These are phyloP conservation scores for Perca fluviatilis DNA, from an alignment of 2,113 vertebrate genomes.

Conservation along the genomic window DNA sequence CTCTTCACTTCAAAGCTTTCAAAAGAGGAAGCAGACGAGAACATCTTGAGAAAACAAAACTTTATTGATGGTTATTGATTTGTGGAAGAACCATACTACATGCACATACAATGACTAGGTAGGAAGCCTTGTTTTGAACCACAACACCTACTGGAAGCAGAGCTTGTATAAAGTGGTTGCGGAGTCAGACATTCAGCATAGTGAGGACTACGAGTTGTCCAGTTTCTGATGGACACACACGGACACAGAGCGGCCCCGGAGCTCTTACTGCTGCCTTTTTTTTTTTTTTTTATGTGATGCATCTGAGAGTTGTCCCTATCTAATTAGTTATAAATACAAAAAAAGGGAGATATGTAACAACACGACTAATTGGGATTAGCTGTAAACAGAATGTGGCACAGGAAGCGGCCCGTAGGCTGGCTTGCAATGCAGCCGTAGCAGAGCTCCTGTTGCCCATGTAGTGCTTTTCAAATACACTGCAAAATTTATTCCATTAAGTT, in stretches of 20 bases:
- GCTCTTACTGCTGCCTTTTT: constrained; percentile 68
- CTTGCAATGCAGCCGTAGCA: constrained; percentile 45
- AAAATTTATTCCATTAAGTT: constrained; percentile 44
- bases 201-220: constrained; percentile 33
- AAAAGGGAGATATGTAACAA: constrained; percentile 92
- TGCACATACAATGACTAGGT: constrained; percentile 96
- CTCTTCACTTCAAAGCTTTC: not conserved
- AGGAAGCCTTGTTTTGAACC: constrained; percentile 90
- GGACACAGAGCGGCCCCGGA: constrained; percentile 40
- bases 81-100: constrained; percentile 94
- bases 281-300: constrained; percentile 61
- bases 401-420: constrained; percentile 40
- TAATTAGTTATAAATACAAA: constrained; percentile 86
- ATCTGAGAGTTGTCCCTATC: constrained; percentile 63
- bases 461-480: constrained; percentile 67
- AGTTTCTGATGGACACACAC: constrained; percentile 74
- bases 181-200: constrained; percentile 86
- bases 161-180: constrained; percentile 89
- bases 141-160: constrained; percentile 97
- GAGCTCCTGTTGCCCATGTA: constrained; percentile 64
- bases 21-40: constrained; percentile 65
- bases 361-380: constrained; percentile 92
- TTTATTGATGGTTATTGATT: constrained; percentile 99
- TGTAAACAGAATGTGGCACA: constrained; percentile 94
- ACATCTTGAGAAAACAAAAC: constrained; percentile 89